Evolutionary conservation across 2,888 invertebrate genomes (phyloP).

Genomic region (Barypeithes pellucidus): DNA sequence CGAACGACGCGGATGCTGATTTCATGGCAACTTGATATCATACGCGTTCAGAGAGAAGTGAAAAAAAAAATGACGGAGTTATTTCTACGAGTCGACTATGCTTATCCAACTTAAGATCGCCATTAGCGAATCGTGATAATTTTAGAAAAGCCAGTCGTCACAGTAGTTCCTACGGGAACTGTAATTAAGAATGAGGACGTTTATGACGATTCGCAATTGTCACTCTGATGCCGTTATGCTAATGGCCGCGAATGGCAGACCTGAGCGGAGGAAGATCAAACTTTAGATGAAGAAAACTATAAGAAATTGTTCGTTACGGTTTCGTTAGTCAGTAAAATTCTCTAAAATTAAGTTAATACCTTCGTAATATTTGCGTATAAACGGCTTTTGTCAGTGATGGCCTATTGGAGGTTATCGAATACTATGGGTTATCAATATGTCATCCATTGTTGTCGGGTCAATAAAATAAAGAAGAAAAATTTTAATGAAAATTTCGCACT

Average conservation of each 20-base stretch:
- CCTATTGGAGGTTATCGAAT: too few relatives aligned
- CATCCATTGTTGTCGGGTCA: too few relatives aligned
- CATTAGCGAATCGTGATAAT: conserved; percentile 67
- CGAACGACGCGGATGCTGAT: too few relatives aligned
- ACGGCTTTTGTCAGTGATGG: too few relatives aligned
- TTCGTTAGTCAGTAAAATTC: not conserved
- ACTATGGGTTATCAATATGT: too few relatives aligned
- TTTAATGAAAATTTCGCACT: too few relatives aligned
- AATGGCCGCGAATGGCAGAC: conserved; percentile 52
- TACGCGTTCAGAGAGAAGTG: too few relatives aligned
- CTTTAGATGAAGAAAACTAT: conserved; percentile 34
- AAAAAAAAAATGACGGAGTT: not conserved
- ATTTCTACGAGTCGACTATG: conserved; percentile 42
- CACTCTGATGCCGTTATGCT: conserved; percentile 64
- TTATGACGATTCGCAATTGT: conserved; percentile 68
- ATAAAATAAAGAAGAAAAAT: too few relatives aligned
- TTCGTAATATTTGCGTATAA: too few relatives aligned
- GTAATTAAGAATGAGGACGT: conserved; percentile 69
- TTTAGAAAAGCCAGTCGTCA: conserved; percentile 60
- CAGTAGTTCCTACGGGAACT: conserved; percentile 60
- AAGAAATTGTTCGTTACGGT: conserved; percentile 3
- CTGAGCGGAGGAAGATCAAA: conserved; percentile 41
- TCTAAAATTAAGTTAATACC: not conserved
- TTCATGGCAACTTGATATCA: too few relatives aligned
- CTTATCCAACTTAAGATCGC: conserved; percentile 51